A percentile compares a stretch with the other conserved stretches of the same genome.
phyloP scores from a whole-genome alignment of 2,888 invertebrate species.

The Pristionchus maxplancki region DNA sequence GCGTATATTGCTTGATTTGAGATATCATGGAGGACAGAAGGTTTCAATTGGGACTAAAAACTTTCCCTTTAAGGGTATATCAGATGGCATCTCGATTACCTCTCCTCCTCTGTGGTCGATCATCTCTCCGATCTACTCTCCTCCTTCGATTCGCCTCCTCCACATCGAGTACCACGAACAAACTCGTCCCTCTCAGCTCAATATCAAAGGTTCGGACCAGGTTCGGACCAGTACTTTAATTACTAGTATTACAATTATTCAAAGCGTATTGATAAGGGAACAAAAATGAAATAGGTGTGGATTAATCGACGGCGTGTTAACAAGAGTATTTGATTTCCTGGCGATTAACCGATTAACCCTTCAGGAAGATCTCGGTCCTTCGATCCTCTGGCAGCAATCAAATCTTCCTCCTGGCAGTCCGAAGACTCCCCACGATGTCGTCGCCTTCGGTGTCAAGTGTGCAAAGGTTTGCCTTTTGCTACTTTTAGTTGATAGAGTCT shows the following conservation, averaged over 20 bases:
- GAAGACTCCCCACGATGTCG: slow-evolving; percentile 66
- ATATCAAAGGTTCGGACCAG: background rate
- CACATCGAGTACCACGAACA: background rate
- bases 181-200: background rate
- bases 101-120: slow-evolving; percentile 27
- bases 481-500: background rate
- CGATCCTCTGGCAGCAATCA: slow-evolving; percentile 62
- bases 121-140: background rate
- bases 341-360: too few relatives aligned
- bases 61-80: background rate
- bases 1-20: too few relatives aligned
- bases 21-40: background rate
- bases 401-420: slow-evolving; percentile 63
- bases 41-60: background rate
- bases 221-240: too few relatives aligned
- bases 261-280: background rate
- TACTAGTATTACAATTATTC: background rate
- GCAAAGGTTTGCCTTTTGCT: slow-evolving; percentile 73
- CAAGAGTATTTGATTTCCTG: background rate
- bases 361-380: slow-evolving; percentile 70
- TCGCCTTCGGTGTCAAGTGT: slow-evolving; percentile 65
- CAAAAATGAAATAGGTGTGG: background rate
- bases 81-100: slow-evolving; percentile 43
- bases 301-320: background rate
- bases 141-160: slow-evolving; percentile 28